Conservation (phyloP, 1,140 invertebrate genomes). For the Nasonia vitripennis region DNA sequence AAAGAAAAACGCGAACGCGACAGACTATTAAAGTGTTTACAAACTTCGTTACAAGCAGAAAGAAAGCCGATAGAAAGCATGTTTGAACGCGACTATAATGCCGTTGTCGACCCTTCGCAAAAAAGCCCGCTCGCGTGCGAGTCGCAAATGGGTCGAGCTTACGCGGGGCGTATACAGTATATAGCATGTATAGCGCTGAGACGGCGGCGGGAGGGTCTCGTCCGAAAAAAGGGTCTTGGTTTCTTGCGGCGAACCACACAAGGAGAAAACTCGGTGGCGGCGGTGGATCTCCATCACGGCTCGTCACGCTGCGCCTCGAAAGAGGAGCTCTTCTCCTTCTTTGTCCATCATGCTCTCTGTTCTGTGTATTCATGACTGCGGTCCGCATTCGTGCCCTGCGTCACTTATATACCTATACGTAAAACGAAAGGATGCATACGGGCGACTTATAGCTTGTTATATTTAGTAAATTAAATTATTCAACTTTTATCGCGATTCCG, state of each 20-base stretch:
- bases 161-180: conserved; percentile 1
- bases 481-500: neutral
- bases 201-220: conserved; percentile 54
- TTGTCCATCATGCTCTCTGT: conserved; percentile 40
- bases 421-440: neutral
- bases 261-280: conserved; percentile 58
- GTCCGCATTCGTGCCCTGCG: neutral
- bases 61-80: neutral
- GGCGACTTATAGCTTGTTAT: neutral
- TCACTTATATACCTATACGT: neutral
- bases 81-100: conserved; percentile 19
- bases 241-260: conserved; percentile 70
- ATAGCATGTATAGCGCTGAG: neutral
- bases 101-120: conserved; percentile 6
- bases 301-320: conserved; percentile 71
- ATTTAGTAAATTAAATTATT: neutral
- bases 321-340: neutral
- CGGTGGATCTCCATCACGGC: conserved; percentile 67
- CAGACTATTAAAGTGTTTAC: conserved; percentile 2
- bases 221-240: conserved; percentile 59
- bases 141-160: conserved; percentile 44
- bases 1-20: neutral
- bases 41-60: conserved; percentile 2
- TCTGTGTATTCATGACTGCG: conserved; percentile 66
- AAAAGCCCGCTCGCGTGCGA: conserved; percentile 21